Conservation (phyloP, 2,113 vertebrate genomes). For the Caloenas nicobarica region DNA sequence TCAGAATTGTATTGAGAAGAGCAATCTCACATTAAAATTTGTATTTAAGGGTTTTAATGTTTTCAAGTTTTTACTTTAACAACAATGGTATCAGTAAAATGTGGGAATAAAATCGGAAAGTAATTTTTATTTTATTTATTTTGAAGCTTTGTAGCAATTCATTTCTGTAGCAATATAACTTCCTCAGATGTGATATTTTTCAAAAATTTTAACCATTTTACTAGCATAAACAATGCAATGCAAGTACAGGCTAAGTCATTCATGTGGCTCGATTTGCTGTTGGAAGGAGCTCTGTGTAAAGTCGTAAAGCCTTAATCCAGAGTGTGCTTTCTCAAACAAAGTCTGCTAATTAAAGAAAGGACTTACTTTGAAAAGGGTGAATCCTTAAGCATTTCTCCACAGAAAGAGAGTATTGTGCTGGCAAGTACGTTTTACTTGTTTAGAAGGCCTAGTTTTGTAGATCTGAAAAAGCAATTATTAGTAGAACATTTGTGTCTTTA, state of each 20-base stretch:
- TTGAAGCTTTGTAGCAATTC: background rate
- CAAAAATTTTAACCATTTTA: background rate
- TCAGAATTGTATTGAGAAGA: background rate
- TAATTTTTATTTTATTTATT: background rate
- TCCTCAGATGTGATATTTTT: background rate
- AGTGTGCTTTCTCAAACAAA: background rate
- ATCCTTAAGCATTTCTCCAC: background rate
- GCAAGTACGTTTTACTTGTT: background rate
- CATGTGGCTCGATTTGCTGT: background rate
- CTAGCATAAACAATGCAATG: background rate
- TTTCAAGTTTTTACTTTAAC: too few relatives aligned
- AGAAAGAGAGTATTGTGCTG: background rate
- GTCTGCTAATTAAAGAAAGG: background rate
- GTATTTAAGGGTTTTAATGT: background rate
- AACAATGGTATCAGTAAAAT: background rate
- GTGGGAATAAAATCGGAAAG: background rate
- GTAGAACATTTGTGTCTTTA: background rate
- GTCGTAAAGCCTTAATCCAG: background rate
- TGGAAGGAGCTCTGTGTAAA: background rate
- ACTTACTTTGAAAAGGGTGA: background rate
- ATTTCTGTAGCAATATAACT: background rate
- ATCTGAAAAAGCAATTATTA: background rate
- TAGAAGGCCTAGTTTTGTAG: background rate
- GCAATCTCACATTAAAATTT: background rate
- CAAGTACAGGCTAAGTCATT: background rate